Evolutionary conservation across 1,140 invertebrate genomes (phyloP), one percentile per base, ranked within the genome.

Genomic region (Drosophila tropicalis): DNA sequence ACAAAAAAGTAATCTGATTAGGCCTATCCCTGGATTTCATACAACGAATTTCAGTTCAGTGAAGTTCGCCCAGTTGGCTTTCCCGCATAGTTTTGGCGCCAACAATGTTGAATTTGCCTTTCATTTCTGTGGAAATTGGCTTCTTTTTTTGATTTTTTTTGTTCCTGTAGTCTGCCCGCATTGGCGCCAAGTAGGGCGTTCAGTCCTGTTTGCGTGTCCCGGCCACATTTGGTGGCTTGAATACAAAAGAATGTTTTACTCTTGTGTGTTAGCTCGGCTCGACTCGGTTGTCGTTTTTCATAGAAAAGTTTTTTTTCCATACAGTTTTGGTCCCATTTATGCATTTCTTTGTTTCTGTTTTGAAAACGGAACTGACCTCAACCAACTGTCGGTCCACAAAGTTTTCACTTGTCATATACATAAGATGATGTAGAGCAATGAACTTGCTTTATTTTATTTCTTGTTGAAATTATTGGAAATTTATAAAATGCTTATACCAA

Each of bases 151-250:
- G 34, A 44, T 62, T 15, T 32, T 64, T 54, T 41, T 66, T 62
- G 58, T 17, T 56, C 5, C 34, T 10, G 32, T 67, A 61, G 82
- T 75, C 78, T 78, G 71, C 80, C 80, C 76, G 67, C 79, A 73
- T 70, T 87, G 83, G 83, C 83, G 83, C 83, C 83, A 76, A 73
- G 51, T 58, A 70, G 84, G 79, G 54, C 76, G 79, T 34, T 58
- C 17, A 10, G 32, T 68, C 22, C 65, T 70, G 72, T 60, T 87
- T 70, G 83, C 83, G 83, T 87, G 83, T 87, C 65, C 83, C 77
- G 67, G 76, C 72, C 58, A 83, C 84, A 87, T 89, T 86, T 64
- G 62, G 25, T 41, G 65, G 58, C 17, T 51, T 22, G 64, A 71
- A 62, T 29, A 65, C 41, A 65, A 65, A 55, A 63, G 40, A 6